Evolutionary conservation across 1,140 invertebrate genomes (phyloP), one percentile per base, ranked within the genome.

Genomic region (Drosophila fuyamai): DNA sequence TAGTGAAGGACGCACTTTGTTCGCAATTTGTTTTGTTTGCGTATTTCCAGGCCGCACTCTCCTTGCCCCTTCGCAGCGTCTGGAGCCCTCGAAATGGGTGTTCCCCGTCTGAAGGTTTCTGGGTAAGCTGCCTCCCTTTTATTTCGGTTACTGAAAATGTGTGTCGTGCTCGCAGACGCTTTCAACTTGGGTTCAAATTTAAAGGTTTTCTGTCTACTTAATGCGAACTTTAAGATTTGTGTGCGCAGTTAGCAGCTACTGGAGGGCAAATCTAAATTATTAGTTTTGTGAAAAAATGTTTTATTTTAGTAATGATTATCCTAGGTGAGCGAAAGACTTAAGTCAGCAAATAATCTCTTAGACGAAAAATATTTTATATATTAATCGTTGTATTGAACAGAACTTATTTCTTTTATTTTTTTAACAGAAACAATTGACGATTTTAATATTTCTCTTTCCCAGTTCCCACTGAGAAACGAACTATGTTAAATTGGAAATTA

Each of bases 1-100:
- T 66, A 18, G 29, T 48, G 77, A 89, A 84, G 81, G 84, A 84
- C 84, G 85, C 85, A 90, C 85, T 89, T 89, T 89, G 85, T 90
- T 89, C 77, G 73, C 81, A 89, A 89, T 89, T 89, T 89, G 84
- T 89, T 89, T 89, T 89, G 84, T 89, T 89, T 89, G 84, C 70
- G 71, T 72, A 88, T 88, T 73, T 78, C 61, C 44, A 60, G 70
- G 56, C 65, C 82, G 65, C 83, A 72, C 70, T 29, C 63, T 36
- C 48, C 38, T 60, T 7, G 40, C 56, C 43, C 61, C 61, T 63
- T 40, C 43, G 59, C 54, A 50, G 36, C 46, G 68, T 83, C 76
- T 79, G 44, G 44, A 44, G 56, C 44, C 40, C 56, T 40, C 43
- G 57, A 53, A 23, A 46, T 29, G 40, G 53, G 40, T 56, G 41